Evolutionary conservation across 2,888 invertebrate genomes (phyloP).

Genomic region (Notodonta dromedarius): DNA sequence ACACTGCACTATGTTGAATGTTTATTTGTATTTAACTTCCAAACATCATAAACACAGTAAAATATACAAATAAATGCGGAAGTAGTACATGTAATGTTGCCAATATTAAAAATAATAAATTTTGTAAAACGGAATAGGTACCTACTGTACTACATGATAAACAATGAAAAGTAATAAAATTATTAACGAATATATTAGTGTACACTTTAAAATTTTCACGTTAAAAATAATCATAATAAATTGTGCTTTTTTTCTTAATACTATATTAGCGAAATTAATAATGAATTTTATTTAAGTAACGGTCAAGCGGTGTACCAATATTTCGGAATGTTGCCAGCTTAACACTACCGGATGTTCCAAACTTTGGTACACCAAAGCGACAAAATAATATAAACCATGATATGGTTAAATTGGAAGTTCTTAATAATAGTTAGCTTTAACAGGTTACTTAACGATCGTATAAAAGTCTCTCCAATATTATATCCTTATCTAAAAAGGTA

Average conservation of each 20-base stretch:
- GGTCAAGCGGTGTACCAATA: constrained; percentile 47
- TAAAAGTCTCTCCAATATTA: constrained; percentile 82
- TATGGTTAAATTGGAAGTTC: constrained; percentile 79
- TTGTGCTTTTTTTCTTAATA: constrained; percentile 78
- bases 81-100: constrained; percentile 68
- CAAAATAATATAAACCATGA: constrained; percentile 61
- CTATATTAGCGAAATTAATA: constrained; percentile 80
- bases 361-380: constrained; percentile 44
- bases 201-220: constrained; percentile 60
- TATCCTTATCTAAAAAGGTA: constrained; percentile 82
- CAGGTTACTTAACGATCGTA: constrained; percentile 83
- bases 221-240: constrained; percentile 69
- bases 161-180: constrained; percentile 69
- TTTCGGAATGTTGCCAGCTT: constrained; percentile 58
- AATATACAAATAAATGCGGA: constrained; percentile 81
- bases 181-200: constrained; percentile 82
- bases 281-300: constrained; percentile 45
- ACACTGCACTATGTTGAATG: constrained; percentile 77
- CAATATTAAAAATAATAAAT: constrained; percentile 67
- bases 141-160: constrained; percentile 62
- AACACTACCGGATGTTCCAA: constrained; percentile 43
- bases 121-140: constrained; percentile 59
- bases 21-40: constrained; percentile 80
- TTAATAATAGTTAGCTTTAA: constrained; percentile 79
- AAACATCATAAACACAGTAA: constrained; percentile 81